phyloP scores from a whole-genome alignment of 2,888 invertebrate genomes.

The Tinea pellionella region DNA sequence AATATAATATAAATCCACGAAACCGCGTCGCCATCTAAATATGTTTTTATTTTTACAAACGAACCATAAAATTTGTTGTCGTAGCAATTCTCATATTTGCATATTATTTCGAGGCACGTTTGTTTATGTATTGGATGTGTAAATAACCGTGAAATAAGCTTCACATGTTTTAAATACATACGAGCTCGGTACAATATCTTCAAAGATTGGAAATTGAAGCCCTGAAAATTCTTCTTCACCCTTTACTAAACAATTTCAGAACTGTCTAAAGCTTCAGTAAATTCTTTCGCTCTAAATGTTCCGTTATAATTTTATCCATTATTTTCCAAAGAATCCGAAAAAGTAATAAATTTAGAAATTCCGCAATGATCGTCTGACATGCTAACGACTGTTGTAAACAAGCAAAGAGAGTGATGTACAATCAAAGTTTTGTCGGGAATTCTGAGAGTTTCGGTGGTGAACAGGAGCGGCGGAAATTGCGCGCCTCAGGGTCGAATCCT shows the following conservation, averaged over 20 bases:
- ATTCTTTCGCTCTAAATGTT: not conserved
- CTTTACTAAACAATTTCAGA: not conserved
- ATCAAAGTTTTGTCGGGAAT: constrained; percentile 36
- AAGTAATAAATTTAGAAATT: constrained; percentile 28
- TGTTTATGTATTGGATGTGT: constrained; percentile 4
- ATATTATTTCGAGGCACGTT: constrained; percentile 12
- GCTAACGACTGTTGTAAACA: constrained; percentile 46
- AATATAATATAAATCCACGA: constrained; percentile 1
- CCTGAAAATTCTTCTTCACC: not conserved
- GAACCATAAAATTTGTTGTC: constrained; percentile 26
- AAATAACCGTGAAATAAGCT: constrained; percentile 14
- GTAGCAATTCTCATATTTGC: constrained; percentile 17
- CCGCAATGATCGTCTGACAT: constrained; percentile 30
- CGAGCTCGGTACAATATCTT: not conserved
- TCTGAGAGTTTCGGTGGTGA: constrained; percentile 32
- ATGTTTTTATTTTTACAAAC: constrained; percentile 26
- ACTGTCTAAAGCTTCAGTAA: not conserved
- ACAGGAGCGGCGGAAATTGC: constrained; percentile 42
- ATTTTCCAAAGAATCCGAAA: constrained; percentile 17
- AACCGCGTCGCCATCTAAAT: not conserved
- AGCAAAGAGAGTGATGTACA: constrained; percentile 32
- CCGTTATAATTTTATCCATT: constrained; percentile 7
- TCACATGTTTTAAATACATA: constrained; percentile 1
- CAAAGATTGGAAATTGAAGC: not conserved
- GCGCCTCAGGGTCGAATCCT: constrained; percentile 35